phyloP scores from a whole-genome alignment of 2,888 invertebrate genomes.

The Serripes groenlandicus region DNA sequence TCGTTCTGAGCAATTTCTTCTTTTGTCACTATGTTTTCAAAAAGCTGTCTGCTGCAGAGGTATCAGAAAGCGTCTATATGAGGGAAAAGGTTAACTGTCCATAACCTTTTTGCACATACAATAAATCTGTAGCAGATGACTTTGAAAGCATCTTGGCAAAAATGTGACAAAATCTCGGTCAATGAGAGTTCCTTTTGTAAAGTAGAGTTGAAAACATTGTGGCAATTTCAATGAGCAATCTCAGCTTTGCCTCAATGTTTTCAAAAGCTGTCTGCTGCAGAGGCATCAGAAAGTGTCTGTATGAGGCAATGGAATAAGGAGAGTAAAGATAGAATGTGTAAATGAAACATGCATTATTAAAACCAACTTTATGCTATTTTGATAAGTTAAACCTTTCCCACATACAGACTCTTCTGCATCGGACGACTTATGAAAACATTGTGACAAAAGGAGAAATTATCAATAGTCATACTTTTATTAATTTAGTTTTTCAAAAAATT shows the following conservation, averaged over 20 bases:
- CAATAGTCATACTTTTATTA: not conserved
- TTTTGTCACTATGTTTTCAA: not conserved
- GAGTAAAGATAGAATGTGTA: not conserved
- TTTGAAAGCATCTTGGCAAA: not conserved
- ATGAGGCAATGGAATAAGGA: not conserved
- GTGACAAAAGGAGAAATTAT: not conserved
- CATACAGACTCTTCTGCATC: not conserved
- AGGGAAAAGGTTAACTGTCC: not conserved
- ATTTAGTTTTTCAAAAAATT: too few relatives aligned
- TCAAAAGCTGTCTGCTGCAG: not conserved
- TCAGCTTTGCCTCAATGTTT: not conserved
- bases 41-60: not conserved
- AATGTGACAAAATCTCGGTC: not conserved
- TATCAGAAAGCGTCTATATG: not conserved
- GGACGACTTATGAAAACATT: not conserved
- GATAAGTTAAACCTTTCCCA: not conserved
- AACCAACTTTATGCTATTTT: too few relatives aligned
- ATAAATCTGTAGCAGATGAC: not conserved
- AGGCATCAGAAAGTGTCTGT: not conserved
- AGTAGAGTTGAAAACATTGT: not conserved
- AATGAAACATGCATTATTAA: too few relatives aligned
- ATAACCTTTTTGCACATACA: not conserved
- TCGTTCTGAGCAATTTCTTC: not conserved
- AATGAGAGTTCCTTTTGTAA: not conserved
- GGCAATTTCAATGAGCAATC: not conserved